Percentiles rank a stretch among this genome's conserved stretches.
These are phyloP conservation scores for Enteromius trimaculatus DNA, from an alignment of 2,797 vertebrate genomes.

Conservation along the genomic window DNA sequence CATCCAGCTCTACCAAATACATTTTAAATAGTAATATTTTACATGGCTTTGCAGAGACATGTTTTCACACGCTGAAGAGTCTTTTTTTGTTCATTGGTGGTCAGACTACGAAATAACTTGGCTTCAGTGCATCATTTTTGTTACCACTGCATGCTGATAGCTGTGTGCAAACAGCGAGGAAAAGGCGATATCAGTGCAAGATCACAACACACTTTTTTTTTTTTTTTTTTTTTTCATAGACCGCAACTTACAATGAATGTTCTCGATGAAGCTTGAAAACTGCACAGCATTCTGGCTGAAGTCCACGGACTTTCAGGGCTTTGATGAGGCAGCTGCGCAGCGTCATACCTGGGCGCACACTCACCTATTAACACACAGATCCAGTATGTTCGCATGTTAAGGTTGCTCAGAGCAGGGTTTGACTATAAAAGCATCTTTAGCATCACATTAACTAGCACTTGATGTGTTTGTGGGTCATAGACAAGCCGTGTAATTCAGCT, in stretches of 20 bases:
- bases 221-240: not conserved
- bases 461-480: not conserved
- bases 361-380: conserved; percentile 74
- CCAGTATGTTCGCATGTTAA: not conserved
- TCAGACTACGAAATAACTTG: not conserved
- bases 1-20: not conserved
- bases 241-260: not conserved
- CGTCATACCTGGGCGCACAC: conserved; percentile 85
- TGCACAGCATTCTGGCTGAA: conserved; percentile 88
- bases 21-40: not conserved
- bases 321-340: conserved; percentile 87
- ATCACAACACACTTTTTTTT: not conserved
- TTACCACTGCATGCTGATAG: not conserved
- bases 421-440: not conserved
- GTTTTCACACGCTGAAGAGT: not conserved
- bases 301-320: conserved; percentile 86
- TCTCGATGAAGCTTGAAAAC: conserved; percentile 84
- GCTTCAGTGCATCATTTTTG: not conserved
- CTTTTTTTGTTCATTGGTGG: not conserved
- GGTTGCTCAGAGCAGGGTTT: not conserved
- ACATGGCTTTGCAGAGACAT: not conserved
- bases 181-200: not conserved
- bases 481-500: not conserved
- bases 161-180: not conserved
- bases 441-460: no score